Percentiles rank a stretch among this genome's conserved stretches.
Conservation (phyloP, 1,140 invertebrate species). For the Saxidomus purpurata region DNA sequence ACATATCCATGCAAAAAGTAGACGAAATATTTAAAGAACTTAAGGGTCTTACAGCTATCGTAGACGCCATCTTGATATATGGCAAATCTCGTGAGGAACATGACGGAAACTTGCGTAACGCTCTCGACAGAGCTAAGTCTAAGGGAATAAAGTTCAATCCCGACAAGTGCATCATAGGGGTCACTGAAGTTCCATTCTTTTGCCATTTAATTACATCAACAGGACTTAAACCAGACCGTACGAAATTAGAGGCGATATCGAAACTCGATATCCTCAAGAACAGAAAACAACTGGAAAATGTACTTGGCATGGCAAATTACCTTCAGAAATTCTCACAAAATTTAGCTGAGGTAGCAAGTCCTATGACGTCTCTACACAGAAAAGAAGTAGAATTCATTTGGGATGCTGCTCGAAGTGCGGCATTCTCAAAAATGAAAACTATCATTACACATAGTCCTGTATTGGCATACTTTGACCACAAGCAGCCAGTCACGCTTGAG, state of each 20-base stretch:
- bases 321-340: no score
- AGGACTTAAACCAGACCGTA: no score
- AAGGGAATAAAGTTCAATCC: constrained; percentile 67
- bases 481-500: constrained; percentile 65
- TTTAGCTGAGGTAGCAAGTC: constrained; percentile 79
- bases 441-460: no score
- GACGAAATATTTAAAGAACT: no score
- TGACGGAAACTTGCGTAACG: no score
- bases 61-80: constrained; percentile 52
- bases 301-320: no score
- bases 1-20: no score
- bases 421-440: constrained; percentile 30
- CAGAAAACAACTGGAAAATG: constrained; percentile 35
- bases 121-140: constrained; percentile 17
- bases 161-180: constrained; percentile 56
- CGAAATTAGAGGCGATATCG: no score
- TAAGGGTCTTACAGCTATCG: constrained; percentile 16
- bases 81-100: constrained; percentile 66
- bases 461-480: no score
- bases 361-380: constrained; percentile 83
- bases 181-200: constrained; percentile 48
- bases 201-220: no score
- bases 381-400: no score
- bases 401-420: constrained; percentile 56
- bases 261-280: constrained; percentile 34